phyloP scores from a whole-genome alignment of 1,140 invertebrate genomes.

The Stegodyphus dumicola region DNA sequence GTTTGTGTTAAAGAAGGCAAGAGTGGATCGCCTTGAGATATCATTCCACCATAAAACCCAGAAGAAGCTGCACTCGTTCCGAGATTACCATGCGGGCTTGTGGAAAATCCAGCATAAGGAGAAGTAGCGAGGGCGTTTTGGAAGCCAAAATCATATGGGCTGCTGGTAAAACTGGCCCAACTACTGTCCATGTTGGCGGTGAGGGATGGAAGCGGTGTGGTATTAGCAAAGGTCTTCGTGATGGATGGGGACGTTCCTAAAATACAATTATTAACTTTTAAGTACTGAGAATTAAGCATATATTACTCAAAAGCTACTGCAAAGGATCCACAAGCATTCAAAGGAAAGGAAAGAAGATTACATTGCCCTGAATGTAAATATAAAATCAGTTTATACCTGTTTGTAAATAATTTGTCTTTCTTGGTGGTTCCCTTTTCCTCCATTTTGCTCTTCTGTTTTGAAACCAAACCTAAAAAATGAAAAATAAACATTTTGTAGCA shows the following conservation, averaged over 20 bases:
- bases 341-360: too few relatives aligned
- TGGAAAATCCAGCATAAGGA: constrained; percentile 48
- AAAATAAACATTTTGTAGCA: too few relatives aligned
- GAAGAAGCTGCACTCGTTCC: background rate
- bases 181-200: constrained; percentile 32
- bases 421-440: constrained; percentile 96
- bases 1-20: constrained; percentile 31
- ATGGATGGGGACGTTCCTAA: constrained; percentile 31
- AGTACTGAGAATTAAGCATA: too few relatives aligned
- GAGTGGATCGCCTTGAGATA: constrained; percentile 48
- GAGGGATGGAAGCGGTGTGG: constrained; percentile 40
- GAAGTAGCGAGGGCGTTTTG: constrained; percentile 46
- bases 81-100: constrained; percentile 44
- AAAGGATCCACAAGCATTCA: too few relatives aligned
- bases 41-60: constrained; percentile 51
- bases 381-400: constrained; percentile 36
- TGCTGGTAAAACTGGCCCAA: constrained; percentile 44
- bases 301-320: too few relatives aligned
- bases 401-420: constrained; percentile 82
- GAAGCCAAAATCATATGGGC: constrained; percentile 56
- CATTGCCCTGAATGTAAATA: too few relatives aligned
- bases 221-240: constrained; percentile 49
- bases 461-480: constrained; percentile 76
- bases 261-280: too few relatives aligned
- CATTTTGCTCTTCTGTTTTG: constrained; percentile 97